A percentile compares a stretch with the other conserved stretches of the same genome.
Conservation (phyloP, 2,113 vertebrate genomes). For the Progne subis region DNA sequence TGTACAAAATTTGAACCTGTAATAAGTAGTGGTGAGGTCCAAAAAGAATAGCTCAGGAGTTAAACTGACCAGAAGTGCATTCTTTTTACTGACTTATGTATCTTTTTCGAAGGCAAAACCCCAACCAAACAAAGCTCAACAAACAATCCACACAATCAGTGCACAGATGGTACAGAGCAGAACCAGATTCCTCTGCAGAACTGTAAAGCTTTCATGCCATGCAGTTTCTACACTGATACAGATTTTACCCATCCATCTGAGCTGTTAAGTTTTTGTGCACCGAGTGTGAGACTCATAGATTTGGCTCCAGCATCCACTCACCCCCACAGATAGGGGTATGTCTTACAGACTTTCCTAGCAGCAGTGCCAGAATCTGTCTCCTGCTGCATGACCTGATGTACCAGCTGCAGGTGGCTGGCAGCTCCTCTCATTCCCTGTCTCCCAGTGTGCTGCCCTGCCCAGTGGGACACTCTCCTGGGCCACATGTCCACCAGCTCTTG, state of each 20-base stretch:
- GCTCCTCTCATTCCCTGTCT: background rate
- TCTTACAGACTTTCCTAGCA: conserved; percentile 41
- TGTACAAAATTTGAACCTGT: background rate
- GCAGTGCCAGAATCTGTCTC: conserved; percentile 26
- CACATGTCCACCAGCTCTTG: background rate
- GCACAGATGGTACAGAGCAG: conserved; percentile 56
- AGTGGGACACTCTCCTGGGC: background rate
- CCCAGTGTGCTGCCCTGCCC: background rate
- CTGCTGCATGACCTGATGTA: background rate
- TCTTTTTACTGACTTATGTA: conserved; percentile 7
- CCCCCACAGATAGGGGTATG: conserved; percentile 56
- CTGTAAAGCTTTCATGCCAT: conserved; percentile 47
- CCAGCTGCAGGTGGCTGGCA: conserved; percentile 14
- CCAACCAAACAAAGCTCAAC: conserved; percentile 51
- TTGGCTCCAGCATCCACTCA: conserved; percentile 36
- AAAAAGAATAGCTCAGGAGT: background rate
- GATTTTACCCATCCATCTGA: conserved; percentile 66
- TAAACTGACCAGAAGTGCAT: background rate
- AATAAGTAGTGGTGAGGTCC: background rate
- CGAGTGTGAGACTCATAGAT: conserved; percentile 61
- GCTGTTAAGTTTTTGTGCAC: conserved; percentile 57
- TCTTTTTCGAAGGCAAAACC: background rate
- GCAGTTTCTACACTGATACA: conserved; percentile 29
- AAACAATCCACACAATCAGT: conserved; percentile 48
- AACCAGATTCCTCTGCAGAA: conserved; percentile 61